Base-by-base conservation (phyloP, 2,797 vertebrate species). In the Ptychadena robeensis region DNA sequence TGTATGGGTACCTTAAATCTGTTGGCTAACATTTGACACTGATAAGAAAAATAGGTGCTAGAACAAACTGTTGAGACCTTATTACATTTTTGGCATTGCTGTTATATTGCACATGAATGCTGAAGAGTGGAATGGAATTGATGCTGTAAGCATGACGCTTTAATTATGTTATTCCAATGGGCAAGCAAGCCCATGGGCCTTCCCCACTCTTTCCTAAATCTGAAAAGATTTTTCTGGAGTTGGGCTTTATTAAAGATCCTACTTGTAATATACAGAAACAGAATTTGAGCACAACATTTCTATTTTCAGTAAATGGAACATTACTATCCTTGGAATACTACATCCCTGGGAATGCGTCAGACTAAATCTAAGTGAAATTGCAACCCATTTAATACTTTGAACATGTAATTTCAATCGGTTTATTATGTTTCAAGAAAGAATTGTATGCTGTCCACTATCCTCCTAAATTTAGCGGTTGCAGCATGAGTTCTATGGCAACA, bases 371-470 rank as follows among this genome's bases (percentile, higher is more conserved):
- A 27, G 48, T 27, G 10, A 81, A 73, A 76, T 68, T 48, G 18
- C 22, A 68, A n/a, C 28, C 59, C 57, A 48, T 77, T 34, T 57
- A 75, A 57, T 48, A 44, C 66, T 77, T 14, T 71, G 48, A 68
- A 76, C 64, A 76, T 75, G 64, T 69, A 35, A 82, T 74, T 74
- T 74, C 35, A 28, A 69, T 35, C 34, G 53, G 81, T 69, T 82
- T 40, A 68, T 75, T 63, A 71, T 70, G 65, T 68, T 76, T 28
- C n/a, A 9, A 70, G 48, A 35, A 70, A 77, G 81, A 76, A 82
- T 70, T 71, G 67, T 74, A 70, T 48, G 67, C 66, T 71, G 73
- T 71, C 66, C 66, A 77, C 73, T 64, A 82, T 69, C 73, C 73
- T 76, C 65, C 72, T 78, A 64, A 53, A 82, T 77, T 77, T 53